phyloP scores from a whole-genome alignment of 2,113 vertebrate genomes.

The Mystacornis crossleyi region DNA sequence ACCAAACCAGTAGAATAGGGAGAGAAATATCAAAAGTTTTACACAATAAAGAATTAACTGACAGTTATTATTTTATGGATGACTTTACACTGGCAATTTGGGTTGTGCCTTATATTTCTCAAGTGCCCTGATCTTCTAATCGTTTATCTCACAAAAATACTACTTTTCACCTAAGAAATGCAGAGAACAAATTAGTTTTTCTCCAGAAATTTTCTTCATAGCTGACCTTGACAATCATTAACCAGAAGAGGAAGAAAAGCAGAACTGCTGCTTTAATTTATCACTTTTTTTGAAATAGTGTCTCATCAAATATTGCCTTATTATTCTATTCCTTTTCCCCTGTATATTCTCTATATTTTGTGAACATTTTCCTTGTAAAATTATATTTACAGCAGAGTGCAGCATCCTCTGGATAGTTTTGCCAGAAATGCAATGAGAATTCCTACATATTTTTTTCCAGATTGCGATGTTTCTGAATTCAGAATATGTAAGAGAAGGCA shows the following conservation, averaged over 20 bases:
- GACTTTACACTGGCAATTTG: not conserved
- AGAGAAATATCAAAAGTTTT: not conserved
- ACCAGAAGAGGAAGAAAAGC: not conserved
- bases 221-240: not conserved
- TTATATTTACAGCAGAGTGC: not conserved
- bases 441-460: not conserved
- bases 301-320: not conserved
- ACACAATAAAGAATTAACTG: not conserved
- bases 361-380: not conserved
- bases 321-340: not conserved
- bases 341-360: constrained; percentile 30
- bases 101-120: not conserved
- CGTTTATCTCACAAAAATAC: not conserved
- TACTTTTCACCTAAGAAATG: not conserved
- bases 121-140: not conserved
- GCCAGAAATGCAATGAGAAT: not conserved
- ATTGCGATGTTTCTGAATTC: not conserved
- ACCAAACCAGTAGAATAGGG: not conserved
- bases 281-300: constrained; percentile 18
- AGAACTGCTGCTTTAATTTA: not conserved
- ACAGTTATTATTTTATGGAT: not conserved
- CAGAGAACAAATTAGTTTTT: not conserved
- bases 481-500: not conserved
- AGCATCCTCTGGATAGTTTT: not conserved
- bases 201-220: not conserved